Evolutionary conservation across 2,797 vertebrate species (phyloP), one percentile per base, ranked within the genome.

Genomic region (Protonibea diacanthus): DNA sequence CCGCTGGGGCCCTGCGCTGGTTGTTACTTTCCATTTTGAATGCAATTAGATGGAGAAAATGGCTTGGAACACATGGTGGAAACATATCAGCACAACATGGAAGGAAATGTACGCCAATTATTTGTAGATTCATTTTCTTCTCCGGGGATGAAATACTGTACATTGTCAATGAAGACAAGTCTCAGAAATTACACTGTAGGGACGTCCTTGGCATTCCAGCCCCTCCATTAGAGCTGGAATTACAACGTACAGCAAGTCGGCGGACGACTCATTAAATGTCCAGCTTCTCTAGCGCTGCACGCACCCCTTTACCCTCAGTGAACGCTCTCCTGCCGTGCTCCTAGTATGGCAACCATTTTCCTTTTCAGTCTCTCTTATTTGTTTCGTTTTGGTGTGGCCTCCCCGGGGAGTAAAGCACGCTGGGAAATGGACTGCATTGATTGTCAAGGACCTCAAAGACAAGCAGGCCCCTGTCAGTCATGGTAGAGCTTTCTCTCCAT

Each of bases 41-140:
- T 83, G 78, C 71, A 90, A 84, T 89, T 87, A 82, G 58, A 88
- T 53, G 68, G 58, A 61, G 57, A 86, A 81, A 88, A 87, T 72
- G 81, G 67, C 72, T 89, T 91, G 89, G 90, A 92, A 82, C 78
- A 76, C 76, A 75, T 70, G 77, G 69, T 71, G 81, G 91, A 92
- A 91, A 91, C 80, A 74, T 83, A 89, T 85, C 77, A 60, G 64
- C 79, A 55, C 71, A 84, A 88, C 87, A 85, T 78, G 70, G 83
- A 83, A 74, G 79, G 70, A 86, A 80, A 72, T 62, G 61, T 66
- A 58, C 6, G 13, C 62, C 80, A 78, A 77, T 89, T 86, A 85
- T 86, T 81, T 76, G 78, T 79, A 62, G 73, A 85, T 88, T 59
- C 4, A 48, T 74, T 82, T 73, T 78, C 58, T 69, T 71, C 79